phyloP scores from a whole-genome alignment of 2,888 invertebrate genomes.

The Eupithecia inturbata region DNA sequence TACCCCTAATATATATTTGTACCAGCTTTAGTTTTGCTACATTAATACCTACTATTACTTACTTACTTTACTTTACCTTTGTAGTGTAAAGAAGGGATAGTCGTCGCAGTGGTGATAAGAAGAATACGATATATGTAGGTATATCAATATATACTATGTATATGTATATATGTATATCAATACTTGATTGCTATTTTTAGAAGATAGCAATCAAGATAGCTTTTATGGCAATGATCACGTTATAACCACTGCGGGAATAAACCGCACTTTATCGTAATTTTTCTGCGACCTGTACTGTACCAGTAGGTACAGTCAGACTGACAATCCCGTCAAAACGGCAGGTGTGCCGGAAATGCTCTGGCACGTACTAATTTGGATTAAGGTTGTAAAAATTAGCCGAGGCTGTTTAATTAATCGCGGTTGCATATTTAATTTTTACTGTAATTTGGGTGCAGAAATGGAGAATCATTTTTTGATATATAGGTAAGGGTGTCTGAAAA shows the following conservation, averaged over 20 bases:
- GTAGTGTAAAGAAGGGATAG: neutral
- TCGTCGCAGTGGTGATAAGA: too few species aligned
- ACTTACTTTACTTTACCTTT: too few species aligned
- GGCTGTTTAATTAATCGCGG: constrained; percentile 38
- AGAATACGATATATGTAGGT: too few species aligned
- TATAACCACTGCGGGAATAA: neutral
- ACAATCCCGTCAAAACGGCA: constrained; percentile 1
- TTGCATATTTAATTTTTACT: constrained; percentile 38
- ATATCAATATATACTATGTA: too few species aligned
- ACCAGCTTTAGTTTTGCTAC: neutral
- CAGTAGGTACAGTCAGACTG: constrained; percentile 15
- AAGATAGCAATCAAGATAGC: neutral
- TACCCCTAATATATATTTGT: too few species aligned
- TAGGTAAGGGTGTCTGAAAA: neutral
- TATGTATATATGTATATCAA: too few species aligned
- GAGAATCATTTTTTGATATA: neutral
- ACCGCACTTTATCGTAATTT: neutral
- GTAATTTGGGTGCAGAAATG: constrained; percentile 22
- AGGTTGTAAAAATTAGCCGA: constrained; percentile 42
- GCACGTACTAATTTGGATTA: constrained; percentile 41
- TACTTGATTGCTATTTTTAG: neutral
- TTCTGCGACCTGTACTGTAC: constrained; percentile 24
- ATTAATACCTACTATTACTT: too few species aligned
- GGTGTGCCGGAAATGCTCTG: constrained; percentile 37
- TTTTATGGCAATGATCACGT: neutral